Evolutionary conservation across 2,888 invertebrate genomes (phyloP), one percentile per base, ranked within the genome.

Genomic region (Lumbricus terrestris): DNA sequence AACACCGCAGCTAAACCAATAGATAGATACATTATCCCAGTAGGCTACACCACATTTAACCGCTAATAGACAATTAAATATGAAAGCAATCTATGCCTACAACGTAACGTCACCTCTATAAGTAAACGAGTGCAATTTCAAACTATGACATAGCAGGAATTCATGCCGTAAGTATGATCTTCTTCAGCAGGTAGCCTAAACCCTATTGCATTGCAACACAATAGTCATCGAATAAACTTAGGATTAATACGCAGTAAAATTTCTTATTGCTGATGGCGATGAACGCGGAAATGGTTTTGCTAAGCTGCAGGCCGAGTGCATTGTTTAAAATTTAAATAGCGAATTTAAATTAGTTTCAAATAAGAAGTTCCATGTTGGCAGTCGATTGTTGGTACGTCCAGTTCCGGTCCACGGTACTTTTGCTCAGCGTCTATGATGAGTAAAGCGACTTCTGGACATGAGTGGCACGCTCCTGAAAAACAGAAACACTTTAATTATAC

Each of bases 361-460:
- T 20, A 47, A 23, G 20, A 23, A 69, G n/a, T 69, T 11, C n/a
- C n/a, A n/a, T 69, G 69, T 69, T 69, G n/a, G 69, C n/a, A 8
- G 69, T 69, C 69, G 69, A n/a, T 69, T 69, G 8, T 69, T 69
- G 69, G 69, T n/a, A 69, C 23, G 83, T 33, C 34, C 20, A 83
- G 83, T 34, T 83, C 82, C 83, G 15, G 83, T 83, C 6, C 33
- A 6, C 20, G 33, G 82, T n/a, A n/a, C 82, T 18, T 82, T 34
- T 82, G 2, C 16, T 85, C 5, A 0, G 35, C 20, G 34, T 35
- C 35, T 85, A 85, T 35, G 85, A 90, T 29, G 90, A 90, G 93
- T 95, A 95, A 90, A 95, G 93, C 38, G 95, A 95, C 93, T 95
- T 95, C 93, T 96, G 95, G 92, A 94, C 94, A 94, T 95, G 95